Evolutionary conservation across 2,888 invertebrate genomes (phyloP).

Genomic region (Nowickia ferox): DNA sequence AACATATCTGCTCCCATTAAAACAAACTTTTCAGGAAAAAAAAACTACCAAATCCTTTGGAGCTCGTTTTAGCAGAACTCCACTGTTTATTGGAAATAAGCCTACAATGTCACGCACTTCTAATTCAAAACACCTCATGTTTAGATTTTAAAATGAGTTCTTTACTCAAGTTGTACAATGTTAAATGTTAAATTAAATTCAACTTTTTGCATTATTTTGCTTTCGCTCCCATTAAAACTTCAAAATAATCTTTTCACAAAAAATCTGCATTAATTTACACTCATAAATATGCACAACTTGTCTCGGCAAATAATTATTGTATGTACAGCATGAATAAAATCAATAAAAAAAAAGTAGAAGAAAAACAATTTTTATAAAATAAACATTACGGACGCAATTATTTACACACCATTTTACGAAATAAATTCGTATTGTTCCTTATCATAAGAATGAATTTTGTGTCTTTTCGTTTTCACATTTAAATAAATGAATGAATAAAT

Average conservation of each 20-base stretch:
- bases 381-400: constrained; percentile 66
- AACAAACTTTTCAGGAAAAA: too few relatives aligned
- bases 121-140: constrained; percentile 12
- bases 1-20: too few relatives aligned
- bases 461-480: constrained; percentile 23
- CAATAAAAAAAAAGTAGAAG: constrained; percentile 54
- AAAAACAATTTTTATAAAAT: constrained; percentile 51
- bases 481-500: constrained; percentile 54
- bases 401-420: constrained; percentile 65
- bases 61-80: too few relatives aligned
- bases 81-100: not conserved
- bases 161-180: not conserved
- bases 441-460: constrained; percentile 7
- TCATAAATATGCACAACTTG: constrained; percentile 59
- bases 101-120: not conserved
- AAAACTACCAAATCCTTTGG: too few relatives aligned
- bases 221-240: constrained; percentile 10
- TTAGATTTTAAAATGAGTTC: not conserved
- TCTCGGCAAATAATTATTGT: constrained; percentile 53
- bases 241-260: constrained; percentile 40
- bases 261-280: constrained; percentile 49
- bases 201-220: not conserved
- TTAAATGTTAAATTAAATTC: not conserved
- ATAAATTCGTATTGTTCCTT: constrained; percentile 41
- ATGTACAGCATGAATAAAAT: constrained; percentile 47